Percentiles rank a stretch among this genome's conserved stretches.
phyloP scores from a whole-genome alignment of 2,888 invertebrate species.

The Oegoconia quadripuncta region DNA sequence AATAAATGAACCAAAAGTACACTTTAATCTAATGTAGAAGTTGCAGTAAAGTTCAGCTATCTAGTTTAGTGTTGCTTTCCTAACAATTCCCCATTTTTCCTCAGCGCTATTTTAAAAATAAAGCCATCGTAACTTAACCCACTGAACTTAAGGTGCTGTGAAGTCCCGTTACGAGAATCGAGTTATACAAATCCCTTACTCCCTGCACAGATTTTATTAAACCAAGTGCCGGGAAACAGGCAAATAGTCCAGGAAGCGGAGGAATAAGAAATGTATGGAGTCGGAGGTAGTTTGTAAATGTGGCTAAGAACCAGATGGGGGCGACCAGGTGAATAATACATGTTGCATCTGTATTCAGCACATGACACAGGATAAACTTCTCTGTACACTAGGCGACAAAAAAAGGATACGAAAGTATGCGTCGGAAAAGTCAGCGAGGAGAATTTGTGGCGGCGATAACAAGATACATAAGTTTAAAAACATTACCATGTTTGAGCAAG shows the following conservation, averaged over 20 bases:
- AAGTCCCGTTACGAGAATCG: not conserved
- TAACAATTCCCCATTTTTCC: too few relatives aligned
- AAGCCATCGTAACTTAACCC: too few relatives aligned
- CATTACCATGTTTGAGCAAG: too few relatives aligned
- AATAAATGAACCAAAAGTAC: too few relatives aligned
- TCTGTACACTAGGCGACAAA: not conserved
- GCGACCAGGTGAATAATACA: constrained; percentile 21
- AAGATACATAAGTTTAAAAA: too few relatives aligned
- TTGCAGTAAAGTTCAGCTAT: too few relatives aligned
- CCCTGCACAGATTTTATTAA: constrained; percentile 1
- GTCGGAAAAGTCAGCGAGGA: too few relatives aligned
- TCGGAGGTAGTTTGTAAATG: constrained; percentile 12
- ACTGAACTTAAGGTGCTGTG: too few relatives aligned
- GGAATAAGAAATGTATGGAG: constrained; percentile 5
- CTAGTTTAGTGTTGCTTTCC: too few relatives aligned
- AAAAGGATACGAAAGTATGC: not conserved
- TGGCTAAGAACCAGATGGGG: constrained; percentile 19
- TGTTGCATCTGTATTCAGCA: constrained; percentile 5
- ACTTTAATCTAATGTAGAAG: too few relatives aligned
- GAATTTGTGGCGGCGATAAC: too few relatives aligned
- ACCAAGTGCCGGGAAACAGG: not conserved
- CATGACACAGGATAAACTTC: constrained; percentile 1
- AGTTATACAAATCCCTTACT: constrained; percentile 1
- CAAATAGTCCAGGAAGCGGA: constrained; percentile 2
- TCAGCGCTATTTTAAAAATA: too few relatives aligned